Evolutionary conservation across 2,888 invertebrate genomes (phyloP), one percentile per base, ranked within the genome.

Genomic region (Athrips mouffetella): DNA sequence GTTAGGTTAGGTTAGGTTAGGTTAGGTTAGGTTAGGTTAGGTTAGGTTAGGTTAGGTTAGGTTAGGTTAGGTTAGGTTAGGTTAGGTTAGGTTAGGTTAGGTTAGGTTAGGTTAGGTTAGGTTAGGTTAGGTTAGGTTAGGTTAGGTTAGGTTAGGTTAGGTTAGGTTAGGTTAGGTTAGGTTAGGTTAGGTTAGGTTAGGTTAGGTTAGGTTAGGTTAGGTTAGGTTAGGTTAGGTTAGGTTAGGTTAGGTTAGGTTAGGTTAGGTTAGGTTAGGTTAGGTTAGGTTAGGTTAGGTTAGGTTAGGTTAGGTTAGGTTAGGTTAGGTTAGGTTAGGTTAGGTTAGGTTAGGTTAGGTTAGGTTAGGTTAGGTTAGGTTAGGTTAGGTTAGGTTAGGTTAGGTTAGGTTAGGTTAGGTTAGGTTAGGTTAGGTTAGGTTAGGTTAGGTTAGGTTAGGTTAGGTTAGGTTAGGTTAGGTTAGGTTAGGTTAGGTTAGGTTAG

Each of bases 401-500:
- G 47, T 47, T 37, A 47, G 47, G 47, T 47, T 47, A 47, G 47
- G 47, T 47, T 47, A 39, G 47, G 39, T 47, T 47, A 39, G 47
- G 47, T 47, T 47, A 47, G 47, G 47, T 47, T 47, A 47, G 47
- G 47, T 47, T 47, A 47, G 47, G 47, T 47, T 47, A 39, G 39
- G 47, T 47, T 47, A 47, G 47, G 47, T 47, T 47, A 39, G 47
- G 47, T 47, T 47, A 39, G 47, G 47, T 47, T 47, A 47, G 47
- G 47, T 47, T 47, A 47, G 47, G 47, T 47, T 47, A 47, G 47
- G 47, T 47, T 47, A 47, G 47, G 47, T 47, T 47, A 47, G 47
- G 47, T 47, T 47, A 39, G 39, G 47, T 37, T 47, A 39, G 47
- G 47, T 47, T 47, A 47, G 39, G 47, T 47, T 37, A 39, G 47